Conservation (phyloP, 2,797 vertebrate genomes). For the Spinus pinus region DNA sequence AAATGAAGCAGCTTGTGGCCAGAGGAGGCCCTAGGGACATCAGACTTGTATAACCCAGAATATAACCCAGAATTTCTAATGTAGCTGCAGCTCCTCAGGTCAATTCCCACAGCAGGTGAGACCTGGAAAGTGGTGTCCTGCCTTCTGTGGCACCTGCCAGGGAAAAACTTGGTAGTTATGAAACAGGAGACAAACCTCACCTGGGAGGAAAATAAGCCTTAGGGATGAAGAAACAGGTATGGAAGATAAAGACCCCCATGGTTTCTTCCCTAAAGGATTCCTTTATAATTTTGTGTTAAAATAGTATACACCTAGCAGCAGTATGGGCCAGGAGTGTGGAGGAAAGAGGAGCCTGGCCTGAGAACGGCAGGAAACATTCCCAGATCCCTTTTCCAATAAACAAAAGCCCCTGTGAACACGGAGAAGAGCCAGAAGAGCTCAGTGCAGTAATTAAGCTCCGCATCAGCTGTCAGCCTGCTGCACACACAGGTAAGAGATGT, state of each 20-base stretch:
- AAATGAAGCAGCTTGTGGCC: slow-evolving; percentile 15
- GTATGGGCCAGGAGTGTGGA: background rate
- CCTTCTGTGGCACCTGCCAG: background rate
- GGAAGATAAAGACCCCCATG: background rate
- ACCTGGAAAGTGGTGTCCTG: background rate
- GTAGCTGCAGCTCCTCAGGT: background rate
- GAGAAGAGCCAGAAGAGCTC: background rate
- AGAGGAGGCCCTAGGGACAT: background rate
- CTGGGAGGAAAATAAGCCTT: background rate
- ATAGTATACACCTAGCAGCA: background rate
- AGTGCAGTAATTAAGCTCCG: background rate
- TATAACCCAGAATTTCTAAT: background rate
- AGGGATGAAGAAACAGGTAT: background rate
- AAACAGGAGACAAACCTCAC: background rate
- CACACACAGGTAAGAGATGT: background rate
- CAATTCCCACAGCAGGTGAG: background rate
- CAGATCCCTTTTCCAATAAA: background rate
- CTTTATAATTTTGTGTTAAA: background rate
- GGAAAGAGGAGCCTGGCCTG: background rate
- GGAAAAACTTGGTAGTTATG: background rate
- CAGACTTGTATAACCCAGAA: background rate
- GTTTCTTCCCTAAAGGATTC: background rate
- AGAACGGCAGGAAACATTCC: background rate
- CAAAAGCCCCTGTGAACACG: background rate
- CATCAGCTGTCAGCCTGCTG: background rate